A percentile compares a stretch with the other conserved stretches of the same genome.
These are phyloP conservation scores for Orchesella cincta DNA, from an alignment of 1,140 invertebrate genomes.

Conservation along the genomic window DNA sequence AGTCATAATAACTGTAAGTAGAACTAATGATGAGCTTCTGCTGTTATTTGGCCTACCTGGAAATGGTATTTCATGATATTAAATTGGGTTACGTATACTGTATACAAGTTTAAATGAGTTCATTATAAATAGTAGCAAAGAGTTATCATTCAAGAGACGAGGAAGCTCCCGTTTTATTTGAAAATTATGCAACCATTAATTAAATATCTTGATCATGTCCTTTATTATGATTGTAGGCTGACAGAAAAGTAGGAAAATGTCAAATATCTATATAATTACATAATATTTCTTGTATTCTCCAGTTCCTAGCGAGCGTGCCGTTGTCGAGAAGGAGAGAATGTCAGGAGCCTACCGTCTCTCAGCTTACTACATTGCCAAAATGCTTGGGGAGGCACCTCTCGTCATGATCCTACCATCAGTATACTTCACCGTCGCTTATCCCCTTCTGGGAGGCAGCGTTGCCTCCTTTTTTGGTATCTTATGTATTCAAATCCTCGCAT, in stretches of 20 bases:
- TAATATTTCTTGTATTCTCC: slow-evolving; percentile 47
- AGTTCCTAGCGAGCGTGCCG: slow-evolving; percentile 80
- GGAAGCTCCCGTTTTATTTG: too few relatives aligned
- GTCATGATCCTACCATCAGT: slow-evolving; percentile 75
- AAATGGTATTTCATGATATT: too few relatives aligned
- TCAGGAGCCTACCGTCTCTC: slow-evolving; percentile 80
- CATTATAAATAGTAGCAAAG: too few relatives aligned
- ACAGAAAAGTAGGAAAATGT: neutral
- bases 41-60: too few relatives aligned
- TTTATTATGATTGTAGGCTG: neutral
- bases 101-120: too few relatives aligned
- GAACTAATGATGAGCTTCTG: too few relatives aligned
- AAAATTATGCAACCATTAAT: too few relatives aligned
- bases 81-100: too few relatives aligned
- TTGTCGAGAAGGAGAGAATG: slow-evolving; percentile 78
- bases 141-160: too few relatives aligned
- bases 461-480: slow-evolving; percentile 70
- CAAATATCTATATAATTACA: slow-evolving; percentile 13
- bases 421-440: slow-evolving; percentile 78
- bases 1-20: too few relatives aligned
- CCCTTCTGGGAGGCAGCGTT: slow-evolving; percentile 69
- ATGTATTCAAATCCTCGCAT: slow-evolving; percentile 73
- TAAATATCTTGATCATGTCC: neutral
- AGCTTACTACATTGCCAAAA: slow-evolving; percentile 83
- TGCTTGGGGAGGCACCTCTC: slow-evolving; percentile 70